A percentile compares a stretch with the other conserved stretches of the same genome.
phyloP scores from a whole-genome alignment of 2,888 invertebrate genomes.

The Stegophylla sp. region DNA sequence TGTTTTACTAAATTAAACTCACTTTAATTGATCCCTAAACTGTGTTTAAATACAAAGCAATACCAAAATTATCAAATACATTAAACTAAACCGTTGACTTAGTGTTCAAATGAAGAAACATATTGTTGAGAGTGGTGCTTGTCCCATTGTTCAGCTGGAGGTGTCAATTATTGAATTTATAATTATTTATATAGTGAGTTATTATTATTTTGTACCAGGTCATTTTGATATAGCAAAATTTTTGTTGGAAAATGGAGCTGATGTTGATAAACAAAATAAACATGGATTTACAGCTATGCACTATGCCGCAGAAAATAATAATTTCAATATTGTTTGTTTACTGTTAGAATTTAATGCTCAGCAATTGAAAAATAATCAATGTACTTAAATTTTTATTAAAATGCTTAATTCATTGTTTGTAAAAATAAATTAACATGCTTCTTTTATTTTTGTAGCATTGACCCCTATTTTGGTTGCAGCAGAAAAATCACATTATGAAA shows the following conservation, averaged over 20 bases:
- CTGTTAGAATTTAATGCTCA: conserved; percentile 78
- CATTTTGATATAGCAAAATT: conserved; percentile 71
- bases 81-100: too few relatives aligned
- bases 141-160: too few relatives aligned
- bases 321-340: conserved; percentile 77
- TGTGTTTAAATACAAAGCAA: too few relatives aligned
- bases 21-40: too few relatives aligned
- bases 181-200: too few relatives aligned
- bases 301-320: conserved; percentile 88
- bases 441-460: conserved; percentile 68
- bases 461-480: conserved; percentile 87
- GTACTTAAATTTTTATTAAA: conserved; percentile 64
- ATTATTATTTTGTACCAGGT: conserved; percentile 60
- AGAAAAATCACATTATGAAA: conserved; percentile 79
- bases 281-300: conserved; percentile 91
- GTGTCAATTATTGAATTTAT: too few relatives aligned
- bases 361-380: conserved; percentile 78
- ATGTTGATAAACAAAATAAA: conserved; percentile 81
- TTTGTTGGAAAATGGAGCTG: conserved; percentile 77
- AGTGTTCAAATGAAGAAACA: too few relatives aligned
- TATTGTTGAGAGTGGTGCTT: too few relatives aligned
- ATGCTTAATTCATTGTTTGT: background rate
- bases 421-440: background rate
- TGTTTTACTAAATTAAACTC: too few relatives aligned
- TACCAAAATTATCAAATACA: too few relatives aligned